Percentiles rank a stretch among this genome's conserved stretches.
These are phyloP conservation scores for Cheiracanthium punctorium DNA, from an alignment of 2,888 invertebrate species.

Conservation along the genomic window DNA sequence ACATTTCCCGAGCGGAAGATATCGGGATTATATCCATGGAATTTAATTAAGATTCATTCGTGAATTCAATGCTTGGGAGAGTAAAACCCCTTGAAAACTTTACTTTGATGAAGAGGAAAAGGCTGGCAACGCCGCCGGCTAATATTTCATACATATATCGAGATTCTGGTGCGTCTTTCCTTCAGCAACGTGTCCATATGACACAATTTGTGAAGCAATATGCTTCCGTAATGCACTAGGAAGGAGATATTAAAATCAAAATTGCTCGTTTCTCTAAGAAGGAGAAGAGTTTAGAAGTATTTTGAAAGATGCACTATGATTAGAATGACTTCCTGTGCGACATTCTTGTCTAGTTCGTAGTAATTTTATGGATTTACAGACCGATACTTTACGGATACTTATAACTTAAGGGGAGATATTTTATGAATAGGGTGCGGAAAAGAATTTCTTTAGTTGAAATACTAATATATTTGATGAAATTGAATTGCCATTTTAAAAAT, in stretches of 20 bases:
- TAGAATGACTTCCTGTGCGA: too few relatives aligned
- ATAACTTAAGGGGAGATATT: too few relatives aligned
- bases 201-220: neutral
- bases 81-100: neutral
- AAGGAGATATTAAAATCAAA: neutral
- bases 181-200: neutral
- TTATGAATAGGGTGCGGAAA: too few relatives aligned
- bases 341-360: too few relatives aligned
- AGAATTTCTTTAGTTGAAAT: too few relatives aligned
- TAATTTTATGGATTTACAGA: too few relatives aligned
- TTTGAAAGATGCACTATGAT: too few relatives aligned
- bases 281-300: neutral
- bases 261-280: neutral
- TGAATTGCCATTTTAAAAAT: too few relatives aligned
- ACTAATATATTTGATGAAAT: too few relatives aligned
- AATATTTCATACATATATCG: neutral
- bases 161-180: neutral
- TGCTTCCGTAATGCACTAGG: neutral
- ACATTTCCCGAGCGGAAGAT: neutral
- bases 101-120: neutral
- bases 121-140: neutral
- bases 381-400: too few relatives aligned
- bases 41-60: conserved; percentile 5
- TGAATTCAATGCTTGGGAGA: neutral
- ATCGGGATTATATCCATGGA: neutral